A percentile compares a stretch with the other conserved stretches of the same genome.
These are phyloP conservation scores for Bostrychus sinensis DNA, from an alignment of 2,113 vertebrate species.

Conservation along the genomic window DNA sequence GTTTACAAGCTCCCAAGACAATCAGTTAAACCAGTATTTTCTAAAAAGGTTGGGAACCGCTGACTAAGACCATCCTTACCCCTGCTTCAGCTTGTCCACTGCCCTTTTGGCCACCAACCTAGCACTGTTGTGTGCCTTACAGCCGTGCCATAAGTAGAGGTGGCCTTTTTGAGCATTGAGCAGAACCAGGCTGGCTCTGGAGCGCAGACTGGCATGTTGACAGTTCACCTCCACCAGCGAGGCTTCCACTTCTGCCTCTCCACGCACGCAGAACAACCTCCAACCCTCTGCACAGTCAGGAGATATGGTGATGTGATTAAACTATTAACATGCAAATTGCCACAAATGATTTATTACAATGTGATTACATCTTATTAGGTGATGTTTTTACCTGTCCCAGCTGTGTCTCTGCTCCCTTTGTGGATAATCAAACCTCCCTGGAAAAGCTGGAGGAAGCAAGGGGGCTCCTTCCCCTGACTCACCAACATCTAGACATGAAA, in stretches of 20 bases:
- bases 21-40: neutral
- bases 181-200: constrained; percentile 76
- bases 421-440: constrained; percentile 81
- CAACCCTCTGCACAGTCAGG: constrained; percentile 60
- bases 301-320: neutral
- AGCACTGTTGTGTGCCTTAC: constrained; percentile 68
- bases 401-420: constrained; percentile 69
- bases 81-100: constrained; percentile 66
- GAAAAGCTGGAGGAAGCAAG: constrained; percentile 84
- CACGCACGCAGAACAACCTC: constrained; percentile 79
- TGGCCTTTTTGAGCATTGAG: constrained; percentile 61
- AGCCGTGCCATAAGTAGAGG: constrained; percentile 81
- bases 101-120: constrained; percentile 75
- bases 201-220: constrained; percentile 75
- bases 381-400: constrained; percentile 59
- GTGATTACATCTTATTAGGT: neutral
- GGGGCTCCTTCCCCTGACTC: constrained; percentile 81
- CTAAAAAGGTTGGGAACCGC: too few relatives aligned
- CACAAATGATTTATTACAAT: neutral
- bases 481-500: constrained; percentile 74
- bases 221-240: constrained; percentile 80
- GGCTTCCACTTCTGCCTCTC: constrained; percentile 74
- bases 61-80: constrained; percentile 59
- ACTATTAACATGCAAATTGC: neutral
- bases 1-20: neutral